Evolutionary conservation across 2,113 vertebrate species (phyloP), one percentile per base, ranked within the genome.

Genomic region (Larimichthys polyactis): DNA sequence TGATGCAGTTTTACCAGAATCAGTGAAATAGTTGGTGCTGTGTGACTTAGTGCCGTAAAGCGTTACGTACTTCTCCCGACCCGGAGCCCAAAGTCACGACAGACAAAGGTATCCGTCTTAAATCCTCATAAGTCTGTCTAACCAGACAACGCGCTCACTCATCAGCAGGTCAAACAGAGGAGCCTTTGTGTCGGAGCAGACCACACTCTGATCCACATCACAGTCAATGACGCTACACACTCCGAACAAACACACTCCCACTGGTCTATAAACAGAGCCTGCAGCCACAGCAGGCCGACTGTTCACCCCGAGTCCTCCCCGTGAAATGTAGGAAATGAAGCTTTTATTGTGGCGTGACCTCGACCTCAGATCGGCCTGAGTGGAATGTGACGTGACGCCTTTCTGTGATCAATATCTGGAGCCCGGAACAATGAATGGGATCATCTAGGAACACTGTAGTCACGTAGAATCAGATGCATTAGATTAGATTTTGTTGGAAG

Each of bases 201-300:
- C 73, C 43, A 73, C 57, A 27, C 24, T 67, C 66, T 67, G 32
- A 72, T 29, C 48, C 59, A 32, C 58, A 58, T 70, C 59, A 12
- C n/a, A 32, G 20, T 62, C 69, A 76, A 77, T 76, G 62, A 76
- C 76, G 44, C 43, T 11, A 20, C 62, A 51, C 83, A 60, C 69
- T 11, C 29, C 75, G 82, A 77, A 72, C 69, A 81, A 87, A 90
- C 82, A 72, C 36, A 79, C 85, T 87, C 83, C 88, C 77, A 81
- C 88, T 4, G 2, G 57, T 78, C 77, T 14, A 59, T 79, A 77
- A 74, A 85, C 71, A 80, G 76, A 74, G 59, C n/a, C 66, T 4
- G n/a, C 67, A 74, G 77, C 27, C 75, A 83, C 75, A 64, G 63
- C 0, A 1, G 58, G 19, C 51, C 20, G 0, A 58, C 71, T 77